These are phyloP conservation scores for Rhinopomastus cyanomelas DNA, from an alignment of 2,113 vertebrate species.

Conservation along the genomic window DNA sequence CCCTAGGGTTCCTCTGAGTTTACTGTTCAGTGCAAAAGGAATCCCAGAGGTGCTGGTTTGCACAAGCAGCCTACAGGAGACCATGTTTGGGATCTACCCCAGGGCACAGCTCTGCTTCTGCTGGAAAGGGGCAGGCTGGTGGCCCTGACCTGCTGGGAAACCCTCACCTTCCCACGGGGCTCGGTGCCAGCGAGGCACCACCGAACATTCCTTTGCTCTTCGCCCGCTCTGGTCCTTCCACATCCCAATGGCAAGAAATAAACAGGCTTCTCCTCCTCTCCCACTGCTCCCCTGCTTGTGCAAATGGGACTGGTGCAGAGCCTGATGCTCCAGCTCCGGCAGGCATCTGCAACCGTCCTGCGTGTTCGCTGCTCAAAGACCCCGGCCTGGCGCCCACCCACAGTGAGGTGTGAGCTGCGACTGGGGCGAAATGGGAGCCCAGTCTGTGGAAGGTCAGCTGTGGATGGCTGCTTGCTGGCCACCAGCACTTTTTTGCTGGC, in stretches of 20 bases:
- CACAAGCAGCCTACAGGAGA: background rate
- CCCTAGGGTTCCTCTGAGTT: background rate
- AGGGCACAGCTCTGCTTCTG: background rate
- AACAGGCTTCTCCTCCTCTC: background rate
- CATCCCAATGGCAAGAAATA: background rate
- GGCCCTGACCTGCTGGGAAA: background rate
- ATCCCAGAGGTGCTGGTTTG: background rate
- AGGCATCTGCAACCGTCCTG: slow-evolving; percentile 2
- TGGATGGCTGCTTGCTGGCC: slow-evolving; percentile 21
- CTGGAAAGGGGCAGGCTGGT: background rate
- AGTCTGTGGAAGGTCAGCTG: slow-evolving; percentile 52
- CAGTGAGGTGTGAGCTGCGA: slow-evolving; percentile 5
- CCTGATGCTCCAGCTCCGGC: background rate
- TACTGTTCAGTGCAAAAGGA: background rate
- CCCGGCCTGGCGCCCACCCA: slow-evolving; percentile 57
- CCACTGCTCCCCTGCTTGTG: background rate
- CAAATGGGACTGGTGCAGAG: background rate
- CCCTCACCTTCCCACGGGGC: background rate
- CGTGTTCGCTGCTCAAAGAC: background rate
- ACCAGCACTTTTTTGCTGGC: slow-evolving; percentile 32
- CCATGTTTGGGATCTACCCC: background rate
- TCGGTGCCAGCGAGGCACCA: background rate
- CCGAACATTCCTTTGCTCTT: background rate
- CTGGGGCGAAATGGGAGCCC: background rate
- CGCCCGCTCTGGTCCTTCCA: background rate